phyloP scores from a whole-genome alignment of 2,797 vertebrate genomes.

The Sarcophilus harrisii region DNA sequence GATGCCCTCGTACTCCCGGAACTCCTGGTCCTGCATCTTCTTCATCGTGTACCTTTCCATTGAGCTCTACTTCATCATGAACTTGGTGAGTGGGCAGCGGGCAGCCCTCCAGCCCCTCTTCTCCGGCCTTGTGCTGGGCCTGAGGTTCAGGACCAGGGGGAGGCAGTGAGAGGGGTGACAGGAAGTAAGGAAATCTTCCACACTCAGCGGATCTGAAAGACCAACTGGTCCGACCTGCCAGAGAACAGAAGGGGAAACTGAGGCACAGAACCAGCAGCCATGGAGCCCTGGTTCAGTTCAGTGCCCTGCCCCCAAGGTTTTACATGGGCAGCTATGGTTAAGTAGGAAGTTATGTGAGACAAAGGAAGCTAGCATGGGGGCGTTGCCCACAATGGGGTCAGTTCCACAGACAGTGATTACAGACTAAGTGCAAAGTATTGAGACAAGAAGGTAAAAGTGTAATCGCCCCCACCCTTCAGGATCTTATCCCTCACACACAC shows the following conservation, averaged over 20 bases:
- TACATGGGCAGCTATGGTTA: background rate
- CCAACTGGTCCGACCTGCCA: background rate
- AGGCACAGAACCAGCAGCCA: accelerated
- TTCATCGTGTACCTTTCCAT: constrained; percentile 99
- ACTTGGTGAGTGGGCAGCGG: constrained; percentile 88
- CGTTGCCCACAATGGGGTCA: accelerated
- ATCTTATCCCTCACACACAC: no score
- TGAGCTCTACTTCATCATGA: constrained; percentile 99
- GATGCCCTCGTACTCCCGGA: constrained; percentile 98
- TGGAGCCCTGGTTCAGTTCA: background rate
- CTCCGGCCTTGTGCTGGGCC: background rate
- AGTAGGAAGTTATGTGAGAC: accelerated
- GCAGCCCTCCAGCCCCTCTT: background rate
- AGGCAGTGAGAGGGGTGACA: background rate
- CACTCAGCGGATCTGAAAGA: background rate
- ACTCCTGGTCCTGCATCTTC: constrained; percentile 96
- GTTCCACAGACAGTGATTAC: no score
- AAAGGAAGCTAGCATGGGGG: no score
- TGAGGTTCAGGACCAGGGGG: background rate
- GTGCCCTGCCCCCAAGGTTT: accelerated
- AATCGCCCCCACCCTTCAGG: no score
- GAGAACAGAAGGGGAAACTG: background rate
- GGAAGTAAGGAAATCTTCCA: background rate
- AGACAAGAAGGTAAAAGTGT: background rate
- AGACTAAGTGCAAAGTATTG: background rate